Percentiles rank a stretch among this genome's conserved stretches.
These are phyloP conservation scores for Melangyna quadrimaculata DNA, from an alignment of 2,888 invertebrate genomes.

Conservation along the genomic window DNA sequence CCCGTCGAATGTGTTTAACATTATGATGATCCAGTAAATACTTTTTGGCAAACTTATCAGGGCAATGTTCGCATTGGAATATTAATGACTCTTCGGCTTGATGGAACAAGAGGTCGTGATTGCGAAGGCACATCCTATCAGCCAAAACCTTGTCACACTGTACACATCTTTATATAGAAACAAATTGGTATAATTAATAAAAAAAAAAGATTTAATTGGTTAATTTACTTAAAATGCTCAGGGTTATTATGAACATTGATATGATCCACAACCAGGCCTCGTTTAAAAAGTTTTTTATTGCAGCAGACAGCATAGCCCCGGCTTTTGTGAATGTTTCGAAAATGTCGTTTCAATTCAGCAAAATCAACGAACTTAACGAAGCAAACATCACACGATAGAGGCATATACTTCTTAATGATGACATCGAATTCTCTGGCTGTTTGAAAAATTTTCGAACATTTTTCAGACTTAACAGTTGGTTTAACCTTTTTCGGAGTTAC, in stretches of 20 bases:
- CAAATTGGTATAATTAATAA: background rate
- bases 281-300: constrained; percentile 72
- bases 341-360: constrained; percentile 71
- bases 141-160: constrained; percentile 71
- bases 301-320: constrained; percentile 73
- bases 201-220: background rate
- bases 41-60: constrained; percentile 71
- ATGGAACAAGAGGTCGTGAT: constrained; percentile 70
- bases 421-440: constrained; percentile 71
- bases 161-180: constrained; percentile 57
- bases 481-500: constrained; percentile 16
- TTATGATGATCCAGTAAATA: constrained; percentile 68
- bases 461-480: constrained; percentile 44
- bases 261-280: constrained; percentile 73
- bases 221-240: constrained; percentile 73
- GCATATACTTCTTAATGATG: constrained; percentile 72
- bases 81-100: constrained; percentile 62
- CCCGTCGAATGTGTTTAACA: constrained; percentile 52
- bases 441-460: constrained; percentile 42
- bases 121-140: constrained; percentile 72
- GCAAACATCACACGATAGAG: constrained; percentile 73
- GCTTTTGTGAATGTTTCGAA: constrained; percentile 67
- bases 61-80: constrained; percentile 69
- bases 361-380: constrained; percentile 61
- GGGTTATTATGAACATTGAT: constrained; percentile 73